Percentiles rank a stretch among this genome's conserved stretches.
Evolutionary conservation across 2,797 vertebrate genomes (phyloP).

Genomic region (Manis pentadactyla): DNA sequence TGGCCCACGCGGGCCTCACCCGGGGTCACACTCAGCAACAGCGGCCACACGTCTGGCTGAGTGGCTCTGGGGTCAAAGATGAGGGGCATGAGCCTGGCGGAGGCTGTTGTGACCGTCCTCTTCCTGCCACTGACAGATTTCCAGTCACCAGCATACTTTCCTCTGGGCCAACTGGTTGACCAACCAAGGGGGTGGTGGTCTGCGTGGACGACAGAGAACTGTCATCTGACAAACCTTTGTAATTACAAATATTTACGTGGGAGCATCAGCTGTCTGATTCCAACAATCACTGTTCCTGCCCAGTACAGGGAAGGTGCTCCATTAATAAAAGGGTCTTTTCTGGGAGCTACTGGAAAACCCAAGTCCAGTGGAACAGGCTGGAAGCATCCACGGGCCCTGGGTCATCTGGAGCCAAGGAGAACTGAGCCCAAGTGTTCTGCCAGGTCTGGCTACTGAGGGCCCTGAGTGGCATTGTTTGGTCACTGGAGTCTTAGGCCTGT

Average conservation of each 20-base stretch:
- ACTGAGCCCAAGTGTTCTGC: background rate
- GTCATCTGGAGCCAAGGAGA: too few species aligned
- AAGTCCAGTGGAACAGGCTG: rapidly evolving
- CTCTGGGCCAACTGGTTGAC: background rate
- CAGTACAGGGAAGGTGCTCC: background rate
- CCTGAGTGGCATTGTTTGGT: rapidly evolving
- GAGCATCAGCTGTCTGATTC: background rate
- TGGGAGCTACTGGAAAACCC: background rate
- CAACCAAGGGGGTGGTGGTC: rapidly evolving
- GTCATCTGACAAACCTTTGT: background rate
- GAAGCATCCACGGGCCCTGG: background rate
- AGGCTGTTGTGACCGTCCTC: background rate
- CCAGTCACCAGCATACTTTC: rapidly evolving
- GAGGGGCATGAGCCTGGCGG: too few species aligned
- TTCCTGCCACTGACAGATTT: rapidly evolving
- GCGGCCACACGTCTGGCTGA: background rate
- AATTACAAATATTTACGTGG: background rate
- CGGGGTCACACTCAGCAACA: rapidly evolving
- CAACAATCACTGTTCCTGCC: background rate
- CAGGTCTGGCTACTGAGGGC: background rate
- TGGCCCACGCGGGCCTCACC: rapidly evolving
- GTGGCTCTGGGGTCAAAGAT: background rate
- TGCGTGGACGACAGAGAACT: rapidly evolving
- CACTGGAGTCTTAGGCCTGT: background rate
- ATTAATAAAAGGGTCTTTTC: background rate